Evolutionary conservation across 2,113 vertebrate genomes (phyloP).

Genomic region (Sialia sialis): DNA sequence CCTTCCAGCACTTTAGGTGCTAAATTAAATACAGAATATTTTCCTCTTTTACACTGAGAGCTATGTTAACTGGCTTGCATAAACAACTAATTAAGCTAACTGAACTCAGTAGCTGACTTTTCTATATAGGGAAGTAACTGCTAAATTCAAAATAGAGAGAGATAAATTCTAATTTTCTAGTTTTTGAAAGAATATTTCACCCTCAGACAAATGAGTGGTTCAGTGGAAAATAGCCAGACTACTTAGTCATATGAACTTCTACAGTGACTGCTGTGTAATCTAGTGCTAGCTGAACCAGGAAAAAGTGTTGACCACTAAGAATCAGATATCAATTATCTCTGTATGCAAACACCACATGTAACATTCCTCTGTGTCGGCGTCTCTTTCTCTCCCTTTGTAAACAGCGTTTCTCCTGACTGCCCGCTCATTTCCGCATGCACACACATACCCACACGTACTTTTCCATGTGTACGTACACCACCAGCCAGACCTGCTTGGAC

Average conservation of each 20-base stretch:
- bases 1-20: neutral
- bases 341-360: neutral
- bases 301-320: neutral
- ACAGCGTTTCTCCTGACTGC: neutral
- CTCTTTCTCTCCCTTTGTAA: neutral
- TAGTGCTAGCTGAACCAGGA: constrained; percentile 9
- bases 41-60: neutral
- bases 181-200: constrained; percentile 31
- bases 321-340: constrained; percentile 2
- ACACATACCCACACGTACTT: neutral
- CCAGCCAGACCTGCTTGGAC: neutral
- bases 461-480: neutral
- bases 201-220: neutral
- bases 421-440: neutral
- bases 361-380: neutral
- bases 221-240: constrained; percentile 29
- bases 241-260: constrained; percentile 49
- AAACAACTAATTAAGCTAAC: neutral
- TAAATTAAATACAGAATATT: neutral
- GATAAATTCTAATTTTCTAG: neutral
- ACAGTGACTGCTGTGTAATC: constrained; percentile 13
- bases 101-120: neutral
- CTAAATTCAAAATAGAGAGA: neutral
- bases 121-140: constrained; percentile 10
- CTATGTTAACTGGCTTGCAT: neutral